phyloP scores from a whole-genome alignment of 2,113 vertebrate genomes.

The Caranx ignobilis region DNA sequence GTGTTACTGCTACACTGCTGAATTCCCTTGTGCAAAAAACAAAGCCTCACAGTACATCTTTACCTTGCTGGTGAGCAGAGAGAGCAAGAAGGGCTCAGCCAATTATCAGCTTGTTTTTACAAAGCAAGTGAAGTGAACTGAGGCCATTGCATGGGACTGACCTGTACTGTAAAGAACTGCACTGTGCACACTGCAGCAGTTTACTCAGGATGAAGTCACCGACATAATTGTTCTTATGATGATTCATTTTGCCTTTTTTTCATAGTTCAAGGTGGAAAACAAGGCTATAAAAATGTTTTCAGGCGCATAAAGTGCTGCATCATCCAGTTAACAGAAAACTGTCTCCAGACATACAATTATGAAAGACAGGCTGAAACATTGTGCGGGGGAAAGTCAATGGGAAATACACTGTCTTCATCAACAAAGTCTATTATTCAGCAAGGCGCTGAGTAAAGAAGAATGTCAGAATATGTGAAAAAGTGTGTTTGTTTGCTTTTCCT shows the following conservation, averaged over 20 bases:
- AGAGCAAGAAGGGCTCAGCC: not conserved
- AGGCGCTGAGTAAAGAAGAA: not conserved
- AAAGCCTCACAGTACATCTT: slow-evolving; percentile 16
- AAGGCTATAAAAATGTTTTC: not conserved
- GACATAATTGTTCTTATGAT: not conserved
- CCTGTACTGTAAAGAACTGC: slow-evolving; percentile 4
- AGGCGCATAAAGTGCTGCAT: not conserved
- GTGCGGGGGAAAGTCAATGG: not conserved
- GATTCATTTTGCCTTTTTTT: not conserved
- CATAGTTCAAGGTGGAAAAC: not conserved
- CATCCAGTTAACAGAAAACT: not conserved
- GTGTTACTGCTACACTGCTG: slow-evolving; percentile 36
- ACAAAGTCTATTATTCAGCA: slow-evolving; percentile 9
- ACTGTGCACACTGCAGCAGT: slow-evolving; percentile 7
- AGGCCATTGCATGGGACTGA: not conserved
- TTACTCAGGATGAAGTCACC: slow-evolving; percentile 5
- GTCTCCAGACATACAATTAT: not conserved
- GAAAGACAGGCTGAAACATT: not conserved
- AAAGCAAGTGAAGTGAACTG: slow-evolving; percentile 32
- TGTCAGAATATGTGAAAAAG: not conserved
- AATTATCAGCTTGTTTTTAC: slow-evolving; percentile 35
- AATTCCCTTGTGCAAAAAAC: slow-evolving; percentile 30
- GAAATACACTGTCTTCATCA: slow-evolving; percentile 15
- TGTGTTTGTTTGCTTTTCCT: slow-evolving; percentile 15
- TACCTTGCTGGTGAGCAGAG: slow-evolving; percentile 10